Percentiles rank a stretch among this genome's conserved stretches.
phyloP scores from a whole-genome alignment of 2,797 vertebrate genomes.

The Oryzias dopingdopingensis region DNA sequence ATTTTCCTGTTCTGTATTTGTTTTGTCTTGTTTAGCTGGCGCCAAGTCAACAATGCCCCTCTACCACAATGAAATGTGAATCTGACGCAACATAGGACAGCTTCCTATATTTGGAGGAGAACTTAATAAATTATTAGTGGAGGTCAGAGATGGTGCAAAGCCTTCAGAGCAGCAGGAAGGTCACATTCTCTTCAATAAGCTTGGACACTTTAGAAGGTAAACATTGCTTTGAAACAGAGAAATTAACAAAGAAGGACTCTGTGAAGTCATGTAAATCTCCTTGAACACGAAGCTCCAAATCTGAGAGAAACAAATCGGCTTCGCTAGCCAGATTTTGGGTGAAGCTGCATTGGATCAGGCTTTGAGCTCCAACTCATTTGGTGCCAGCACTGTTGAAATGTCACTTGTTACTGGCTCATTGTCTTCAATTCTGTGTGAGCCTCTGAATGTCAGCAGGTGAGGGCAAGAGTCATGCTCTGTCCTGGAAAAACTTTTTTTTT shows the following conservation, averaged over 20 bases:
- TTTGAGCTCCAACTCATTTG: neutral
- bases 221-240: too few species aligned
- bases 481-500: neutral
- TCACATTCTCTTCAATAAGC: neutral
- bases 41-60: neutral
- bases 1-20: neutral
- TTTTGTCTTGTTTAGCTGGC: conserved; percentile 13
- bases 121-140: conserved; percentile 55
- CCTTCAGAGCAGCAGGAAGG: conserved; percentile 12
- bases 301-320: neutral
- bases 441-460: conserved; percentile 17
- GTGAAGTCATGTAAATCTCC: neutral
- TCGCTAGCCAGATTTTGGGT: conserved; percentile 5
- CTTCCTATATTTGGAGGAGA: conserved; percentile 24
- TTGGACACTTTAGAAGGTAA: too few species aligned
- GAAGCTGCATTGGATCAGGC: conserved; percentile 5
- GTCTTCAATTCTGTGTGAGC: conserved; percentile 6
- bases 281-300: neutral
- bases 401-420: conserved; percentile 6
- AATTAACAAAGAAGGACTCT: neutral
- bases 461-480: neutral
- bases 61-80: conserved; percentile 51
- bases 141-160: conserved; percentile 24
- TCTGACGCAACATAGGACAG: conserved; percentile 38
- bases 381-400: neutral